These are phyloP conservation scores for Cosmorhoe ocellata DNA, from an alignment of 2,888 invertebrate genomes.

Conservation along the genomic window DNA sequence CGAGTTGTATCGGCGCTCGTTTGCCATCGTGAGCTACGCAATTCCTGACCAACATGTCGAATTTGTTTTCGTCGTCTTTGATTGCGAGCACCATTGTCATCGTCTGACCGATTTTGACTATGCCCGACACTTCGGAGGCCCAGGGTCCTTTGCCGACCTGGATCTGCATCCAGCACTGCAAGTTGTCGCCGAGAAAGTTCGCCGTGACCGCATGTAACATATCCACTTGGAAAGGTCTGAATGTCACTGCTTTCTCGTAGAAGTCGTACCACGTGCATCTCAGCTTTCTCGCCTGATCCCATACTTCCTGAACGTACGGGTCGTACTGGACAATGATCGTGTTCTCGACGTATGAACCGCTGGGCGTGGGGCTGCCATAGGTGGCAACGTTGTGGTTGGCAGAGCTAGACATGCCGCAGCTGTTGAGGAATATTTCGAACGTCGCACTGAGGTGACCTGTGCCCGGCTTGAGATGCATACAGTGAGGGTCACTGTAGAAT, in stretches of 20 bases:
- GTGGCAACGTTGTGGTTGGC: constrained; percentile 92
- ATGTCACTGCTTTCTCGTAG: constrained; percentile 97
- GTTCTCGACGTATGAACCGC: constrained; percentile 96
- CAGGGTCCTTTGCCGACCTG: constrained; percentile 98
- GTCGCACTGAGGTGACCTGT: constrained; percentile 95
- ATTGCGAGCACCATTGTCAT: constrained; percentile 98
- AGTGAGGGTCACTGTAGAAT: constrained; percentile 94
- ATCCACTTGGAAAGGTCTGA: constrained; percentile 97
- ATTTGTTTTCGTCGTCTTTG: constrained; percentile 97
- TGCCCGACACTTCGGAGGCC: constrained; percentile 98
- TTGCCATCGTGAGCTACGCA: constrained; percentile 98
- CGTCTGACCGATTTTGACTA: constrained; percentile 97
- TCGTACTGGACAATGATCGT: constrained; percentile 97
- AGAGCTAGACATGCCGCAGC: constrained; percentile 97
- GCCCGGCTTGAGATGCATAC: constrained; percentile 95
- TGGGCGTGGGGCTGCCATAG: constrained; percentile 94
- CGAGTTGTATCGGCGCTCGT: constrained; percentile 94
- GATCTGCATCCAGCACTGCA: constrained; percentile 99
- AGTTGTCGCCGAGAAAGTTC: constrained; percentile 96
- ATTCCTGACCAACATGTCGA: constrained; percentile 96
- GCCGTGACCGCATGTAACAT: constrained; percentile 97
- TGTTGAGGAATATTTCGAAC: constrained; percentile 96
- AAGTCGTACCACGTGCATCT: constrained; percentile 98
- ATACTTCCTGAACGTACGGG: constrained; percentile 96
- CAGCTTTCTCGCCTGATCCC: constrained; percentile 96